Percentiles rank a stretch among this genome's conserved stretches.
phyloP scores from a whole-genome alignment of 2,113 vertebrate species.

The Chamaetylas fuelleborni region DNA sequence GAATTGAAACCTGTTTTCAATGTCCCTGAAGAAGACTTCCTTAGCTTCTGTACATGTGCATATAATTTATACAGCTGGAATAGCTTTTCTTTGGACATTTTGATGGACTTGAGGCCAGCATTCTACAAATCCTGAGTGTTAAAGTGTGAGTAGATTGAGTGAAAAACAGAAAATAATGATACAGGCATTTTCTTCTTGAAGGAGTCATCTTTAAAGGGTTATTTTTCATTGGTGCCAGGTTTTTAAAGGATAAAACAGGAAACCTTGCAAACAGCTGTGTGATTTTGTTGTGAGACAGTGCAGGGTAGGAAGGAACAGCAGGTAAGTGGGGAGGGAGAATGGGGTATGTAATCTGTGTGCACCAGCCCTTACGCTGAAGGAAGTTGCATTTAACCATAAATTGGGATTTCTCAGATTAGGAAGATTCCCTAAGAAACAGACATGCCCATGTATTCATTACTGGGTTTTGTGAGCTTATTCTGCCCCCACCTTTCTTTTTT shows the following conservation, averaged over 20 bases:
- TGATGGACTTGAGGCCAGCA: neutral
- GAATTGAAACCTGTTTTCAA: neutral
- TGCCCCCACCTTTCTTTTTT: neutral
- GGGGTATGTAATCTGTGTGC: too few species aligned
- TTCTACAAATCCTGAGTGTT: neutral
- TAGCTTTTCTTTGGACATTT: neutral
- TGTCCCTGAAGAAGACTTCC: neutral
- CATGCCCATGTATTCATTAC: neutral
- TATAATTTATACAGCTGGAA: neutral
- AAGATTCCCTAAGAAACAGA: neutral
- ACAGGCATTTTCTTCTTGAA: neutral
- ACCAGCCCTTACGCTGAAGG: neutral
- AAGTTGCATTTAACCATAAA: neutral
- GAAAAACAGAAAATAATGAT: neutral
- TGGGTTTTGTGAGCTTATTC: neutral
- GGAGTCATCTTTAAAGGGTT: neutral
- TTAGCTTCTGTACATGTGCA: neutral
- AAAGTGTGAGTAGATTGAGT: neutral
- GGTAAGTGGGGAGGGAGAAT: neutral
- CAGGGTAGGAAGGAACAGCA: neutral
- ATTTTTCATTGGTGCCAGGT: neutral
- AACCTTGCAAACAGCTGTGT: neutral
- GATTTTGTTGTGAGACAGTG: neutral
- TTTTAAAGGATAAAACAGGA: neutral
- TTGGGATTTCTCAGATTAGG: neutral